Evolutionary conservation across 2,888 invertebrate species (phyloP), one percentile per base, ranked within the genome.

Genomic region (Parnassius mnemosyne): DNA sequence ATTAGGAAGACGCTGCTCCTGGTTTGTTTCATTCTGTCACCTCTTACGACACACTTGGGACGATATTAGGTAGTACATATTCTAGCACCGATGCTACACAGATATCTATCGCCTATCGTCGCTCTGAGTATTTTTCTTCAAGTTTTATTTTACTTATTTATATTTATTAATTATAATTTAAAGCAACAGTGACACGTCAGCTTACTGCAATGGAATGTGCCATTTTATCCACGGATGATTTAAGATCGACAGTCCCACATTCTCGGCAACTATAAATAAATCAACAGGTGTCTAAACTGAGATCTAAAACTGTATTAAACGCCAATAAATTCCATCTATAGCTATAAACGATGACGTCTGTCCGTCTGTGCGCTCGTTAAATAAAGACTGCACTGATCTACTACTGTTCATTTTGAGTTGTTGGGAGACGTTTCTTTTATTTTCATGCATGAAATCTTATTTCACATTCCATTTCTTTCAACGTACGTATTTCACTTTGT

Each of bases 211-310:
- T 44, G 44, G 51, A 60, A 61, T 51, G 44, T 41, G 52, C 64
- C 57, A 66, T 63, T 63, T 52, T 57, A 66, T 66, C 64, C 64
- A 53, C 56, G 59, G 64, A 61, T 68, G 62, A 68, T 69, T 68
- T 68, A 66, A 61, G 62, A 20, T 53, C 16, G 57, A 42, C 46
- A 70, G 66, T 65, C 66, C 67, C 67, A 70, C 68, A 66, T 68
- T 65, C 61, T 57, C 43, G 49, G 61, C 49, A 13, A 13, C 68
- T 71, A 73, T 72, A 71, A 69, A 70, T 74, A 73, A 69, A 70
- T 73, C 71, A 71, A 67, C 71, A 71, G 70, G 71, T 71, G 69
- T 69, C 69, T 68, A 69, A 71, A 65, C 66, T 66, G 64, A 60
- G 20, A 65, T 59, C 68, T 66, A 68, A 71, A 66, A 64, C 54